phyloP scores from a whole-genome alignment of 2,888 invertebrate species.

The Tineola bisselliella region DNA sequence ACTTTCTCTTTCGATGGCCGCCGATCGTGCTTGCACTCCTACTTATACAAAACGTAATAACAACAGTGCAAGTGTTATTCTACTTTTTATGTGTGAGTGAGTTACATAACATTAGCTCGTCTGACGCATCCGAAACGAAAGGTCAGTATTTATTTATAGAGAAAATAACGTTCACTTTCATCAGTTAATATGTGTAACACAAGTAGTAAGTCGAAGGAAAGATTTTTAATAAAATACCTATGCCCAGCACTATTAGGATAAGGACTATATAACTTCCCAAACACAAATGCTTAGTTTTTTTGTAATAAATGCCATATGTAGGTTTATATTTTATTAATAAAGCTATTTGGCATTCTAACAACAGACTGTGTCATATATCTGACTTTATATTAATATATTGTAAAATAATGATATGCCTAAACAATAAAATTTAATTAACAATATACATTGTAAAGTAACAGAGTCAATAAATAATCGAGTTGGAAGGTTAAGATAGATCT shows the following conservation, averaged over 20 bases:
- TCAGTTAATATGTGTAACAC: no score
- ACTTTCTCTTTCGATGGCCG: slow-evolving; percentile 60
- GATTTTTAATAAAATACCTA: no score
- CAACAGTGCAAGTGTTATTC: neutral
- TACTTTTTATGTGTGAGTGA: slow-evolving; percentile 24
- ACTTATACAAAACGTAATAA: slow-evolving; percentile 18
- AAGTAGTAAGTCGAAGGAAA: no score
- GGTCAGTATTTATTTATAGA: slow-evolving; percentile 53
- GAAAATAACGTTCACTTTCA: slow-evolving; percentile 43
- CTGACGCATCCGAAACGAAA: slow-evolving; percentile 60
- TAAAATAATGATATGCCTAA: neutral
- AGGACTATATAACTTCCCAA: no score
- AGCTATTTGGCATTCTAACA: no score
- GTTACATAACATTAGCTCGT: slow-evolving; percentile 52
- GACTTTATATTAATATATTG: neutral
- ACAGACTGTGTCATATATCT: no score
- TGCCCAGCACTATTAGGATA: no score
- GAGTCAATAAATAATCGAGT: slow-evolving; percentile 5
- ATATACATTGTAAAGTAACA: slow-evolving; percentile 1
- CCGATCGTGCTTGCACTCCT: slow-evolving; percentile 24
- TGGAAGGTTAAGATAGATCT: slow-evolving; percentile 4
- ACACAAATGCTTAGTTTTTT: no score
- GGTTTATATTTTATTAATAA: no score
- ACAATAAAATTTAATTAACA: neutral
- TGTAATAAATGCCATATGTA: no score